These are phyloP conservation scores for Micrasema longulum DNA, from an alignment of 1,140 invertebrate genomes.

Conservation along the genomic window DNA sequence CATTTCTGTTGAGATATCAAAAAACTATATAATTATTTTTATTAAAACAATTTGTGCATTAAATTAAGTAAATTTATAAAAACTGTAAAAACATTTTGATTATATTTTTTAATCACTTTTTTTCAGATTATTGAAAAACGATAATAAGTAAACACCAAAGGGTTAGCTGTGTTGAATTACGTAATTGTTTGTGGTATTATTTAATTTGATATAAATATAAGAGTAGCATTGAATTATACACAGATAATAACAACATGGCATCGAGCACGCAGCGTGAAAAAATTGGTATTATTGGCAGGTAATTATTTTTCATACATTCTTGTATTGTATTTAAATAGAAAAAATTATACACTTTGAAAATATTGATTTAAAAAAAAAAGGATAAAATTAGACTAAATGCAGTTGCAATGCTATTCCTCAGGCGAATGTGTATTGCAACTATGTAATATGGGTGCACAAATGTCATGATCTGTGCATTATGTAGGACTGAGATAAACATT, in stretches of 20 bases:
- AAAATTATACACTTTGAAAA: not conserved
- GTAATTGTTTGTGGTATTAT: conserved; percentile 14
- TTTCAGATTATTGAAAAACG: no score
- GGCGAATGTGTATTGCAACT: not conserved
- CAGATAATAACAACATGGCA: conserved; percentile 25
- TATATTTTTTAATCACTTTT: no score
- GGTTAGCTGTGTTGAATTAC: not conserved
- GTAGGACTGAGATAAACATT: no score
- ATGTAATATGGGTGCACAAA: no score
- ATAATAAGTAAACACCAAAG: not conserved
- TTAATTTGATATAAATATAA: conserved; percentile 23
- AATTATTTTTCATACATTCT: not conserved
- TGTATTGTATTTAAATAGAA: not conserved
- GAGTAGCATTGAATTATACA: conserved; percentile 10
- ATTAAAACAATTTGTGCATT: no score
- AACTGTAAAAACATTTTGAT: no score
- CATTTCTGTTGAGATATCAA: no score
- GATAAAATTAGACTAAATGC: not conserved
- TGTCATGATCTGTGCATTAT: no score
- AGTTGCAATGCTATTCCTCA: no score
- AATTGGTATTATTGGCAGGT: conserved; percentile 32
- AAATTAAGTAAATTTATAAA: no score
- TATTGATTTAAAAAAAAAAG: not conserved
- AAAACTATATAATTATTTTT: no score
- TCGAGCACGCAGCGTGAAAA: conserved; percentile 9